Percentiles rank a stretch among this genome's conserved stretches.
Evolutionary conservation across 2,888 invertebrate genomes (phyloP).

Genomic region (Fragum fragum): DNA sequence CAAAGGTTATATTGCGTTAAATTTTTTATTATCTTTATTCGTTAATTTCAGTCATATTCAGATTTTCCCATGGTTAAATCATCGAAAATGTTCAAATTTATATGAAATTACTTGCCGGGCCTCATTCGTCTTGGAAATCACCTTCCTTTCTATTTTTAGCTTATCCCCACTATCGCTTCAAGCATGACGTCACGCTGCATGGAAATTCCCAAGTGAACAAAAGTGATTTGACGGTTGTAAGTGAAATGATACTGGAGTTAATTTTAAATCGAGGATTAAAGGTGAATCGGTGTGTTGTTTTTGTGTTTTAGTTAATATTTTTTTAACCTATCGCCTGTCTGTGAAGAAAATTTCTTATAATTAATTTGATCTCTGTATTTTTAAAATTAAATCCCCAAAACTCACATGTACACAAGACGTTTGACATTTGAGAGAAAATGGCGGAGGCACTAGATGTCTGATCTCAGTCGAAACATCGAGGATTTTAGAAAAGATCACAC

Average conservation of each 20-base stretch:
- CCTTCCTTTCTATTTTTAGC: slow-evolving; percentile 45
- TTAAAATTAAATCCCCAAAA: neutral
- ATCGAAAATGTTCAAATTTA: too few relatives aligned
- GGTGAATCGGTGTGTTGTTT: slow-evolving; percentile 1
- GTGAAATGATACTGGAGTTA: slow-evolving; percentile 2
- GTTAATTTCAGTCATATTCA: too few relatives aligned
- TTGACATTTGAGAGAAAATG: slow-evolving; percentile 52
- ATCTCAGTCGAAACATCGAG: neutral
- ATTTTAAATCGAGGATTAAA: neutral
- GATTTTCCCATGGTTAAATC: too few relatives aligned
- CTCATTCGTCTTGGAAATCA: neutral
- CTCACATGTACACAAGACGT: slow-evolving; percentile 55
- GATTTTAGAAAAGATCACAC: neutral
- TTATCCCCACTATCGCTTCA: slow-evolving; percentile 21
- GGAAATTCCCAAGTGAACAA: slow-evolving; percentile 43
- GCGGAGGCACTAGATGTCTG: slow-evolving; percentile 34
- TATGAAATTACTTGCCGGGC: neutral
- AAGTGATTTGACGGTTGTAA: neutral
- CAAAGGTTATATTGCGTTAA: too few relatives aligned
- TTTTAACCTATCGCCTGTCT: neutral
- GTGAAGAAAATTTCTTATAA: neutral
- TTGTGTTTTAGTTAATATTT: neutral
- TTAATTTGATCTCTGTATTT: neutral
- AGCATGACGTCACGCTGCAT: slow-evolving; percentile 41
- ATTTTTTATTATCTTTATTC: too few relatives aligned